Evolutionary conservation across 2,888 invertebrate species (phyloP).

Genomic region (Fabriciana adippe): DNA sequence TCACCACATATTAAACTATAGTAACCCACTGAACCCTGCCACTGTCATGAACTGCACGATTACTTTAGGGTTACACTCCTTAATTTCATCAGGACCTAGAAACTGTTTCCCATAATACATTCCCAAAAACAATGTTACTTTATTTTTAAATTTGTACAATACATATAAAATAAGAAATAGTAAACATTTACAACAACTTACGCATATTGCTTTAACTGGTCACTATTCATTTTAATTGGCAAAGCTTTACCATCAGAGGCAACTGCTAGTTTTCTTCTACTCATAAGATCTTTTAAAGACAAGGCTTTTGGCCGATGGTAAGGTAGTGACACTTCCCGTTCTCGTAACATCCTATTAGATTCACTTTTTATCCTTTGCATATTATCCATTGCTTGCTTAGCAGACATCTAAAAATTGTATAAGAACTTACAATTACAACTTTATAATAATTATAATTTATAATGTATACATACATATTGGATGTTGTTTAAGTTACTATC

Average conservation of each 20-base stretch:
- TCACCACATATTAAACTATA: no score
- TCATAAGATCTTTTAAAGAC: conserved; percentile 90
- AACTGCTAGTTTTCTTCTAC: conserved; percentile 63
- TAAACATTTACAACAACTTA: conserved; percentile 17
- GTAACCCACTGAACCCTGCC: no score
- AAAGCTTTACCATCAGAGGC: conserved; percentile 69
- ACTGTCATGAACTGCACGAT: no score
- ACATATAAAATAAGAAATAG: conserved; percentile 31
- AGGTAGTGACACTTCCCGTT: conserved; percentile 88
- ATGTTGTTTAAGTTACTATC: no score
- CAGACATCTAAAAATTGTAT: conserved; percentile 78
- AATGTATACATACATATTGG: not conserved
- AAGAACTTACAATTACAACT: not conserved
- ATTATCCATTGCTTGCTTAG: conserved; percentile 85
- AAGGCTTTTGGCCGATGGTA: conserved; percentile 93
- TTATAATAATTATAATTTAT: not conserved
- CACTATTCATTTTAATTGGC: conserved; percentile 85
- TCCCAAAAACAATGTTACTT: no score
- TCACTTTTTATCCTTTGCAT: conserved; percentile 91
- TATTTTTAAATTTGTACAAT: no score
- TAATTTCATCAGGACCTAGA: no score
- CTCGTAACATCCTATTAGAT: conserved; percentile 90
- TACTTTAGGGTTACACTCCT: no score
- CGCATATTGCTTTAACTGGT: conserved; percentile 83
- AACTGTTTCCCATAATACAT: no score